Base-by-base conservation (phyloP, 1,140 invertebrate species). In the Heliothis virescens region DNA sequence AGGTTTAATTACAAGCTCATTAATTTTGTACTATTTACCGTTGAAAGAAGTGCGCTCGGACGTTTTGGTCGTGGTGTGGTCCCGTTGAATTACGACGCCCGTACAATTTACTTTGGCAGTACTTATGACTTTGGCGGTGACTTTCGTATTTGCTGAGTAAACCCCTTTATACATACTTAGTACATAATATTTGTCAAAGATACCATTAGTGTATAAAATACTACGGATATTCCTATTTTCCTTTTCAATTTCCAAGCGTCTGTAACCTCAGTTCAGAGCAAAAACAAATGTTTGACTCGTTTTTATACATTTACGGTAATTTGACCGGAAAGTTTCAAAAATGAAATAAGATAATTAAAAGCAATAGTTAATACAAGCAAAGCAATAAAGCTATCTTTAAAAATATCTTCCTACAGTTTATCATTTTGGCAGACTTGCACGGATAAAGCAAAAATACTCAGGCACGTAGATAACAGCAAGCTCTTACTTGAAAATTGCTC, bases 21-120 rank as follows among this genome's bases (percentile, higher is more conserved):
- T 92, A 92, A 91, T 92, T 89, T 92, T 91, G 86, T 87, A 93
- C 90, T 90, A 92, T 92, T 92, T 92, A 89, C 87, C 84, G 79
- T 79, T 82, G 84, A 85, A 79, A 79, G 77, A 69, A 80, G 53
- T 80, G 52, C 60, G 60, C 52, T 26, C 29, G 75, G 75, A 69
- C 75, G 62, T 69, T 53, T 48, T 48, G 47, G 48, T 53, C 13
- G 48, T 52, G 16, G 5, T 52, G 18, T 21, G 59, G n/a, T 71
- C 7, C 7, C 11, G 74, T 26, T 65, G n/a, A 53, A 53, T 65
- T 53, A 65, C 60, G 48, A 52, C 60, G 9, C 21, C 21, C 10
- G n/a, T 48, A 53, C 11, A 12, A 65, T 76, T 76, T 63, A 47
- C 41, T 52, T 76, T 65, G 18, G 21, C 11, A 29, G 5, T 71